Evolutionary conservation across 1,140 invertebrate species (phyloP), one percentile per base, ranked within the genome.

Genomic region (Berghia stephanieae): DNA sequence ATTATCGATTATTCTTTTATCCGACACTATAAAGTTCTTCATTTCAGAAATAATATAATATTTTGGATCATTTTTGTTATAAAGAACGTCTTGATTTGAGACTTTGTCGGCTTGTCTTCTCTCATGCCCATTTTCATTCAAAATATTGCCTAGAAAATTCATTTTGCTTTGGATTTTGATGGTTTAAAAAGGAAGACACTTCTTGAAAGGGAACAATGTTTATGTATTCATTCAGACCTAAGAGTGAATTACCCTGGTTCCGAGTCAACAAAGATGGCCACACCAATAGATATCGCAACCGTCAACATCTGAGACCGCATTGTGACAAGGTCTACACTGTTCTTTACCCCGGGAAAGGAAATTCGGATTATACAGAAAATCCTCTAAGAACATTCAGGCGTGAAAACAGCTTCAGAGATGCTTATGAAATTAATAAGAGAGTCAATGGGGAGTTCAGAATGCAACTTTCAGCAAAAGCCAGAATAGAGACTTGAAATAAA

Each of bases 241-340:
- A 81, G 78, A 70, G 43, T 77, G 70, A 76, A 55, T 80, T 85
- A 76, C 71, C 80, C 67, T 83, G 78, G 79, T 87, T 87, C 79
- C 82, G 86, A 72, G 85, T 87, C 60, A 85, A 84, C 78, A 76
- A 83, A 72, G 84, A 86, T 57, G 86, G 86, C 55, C 83, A 83
- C 83, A 78, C 81, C 69, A 87, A 86, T 83, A 81, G 85, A 52
- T 87, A 84, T 81, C 82, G 81, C 66, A 82, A 84, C 76, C 82
- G 83, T 63, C 79, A 83, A 21, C 80, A 85, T 52, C 57, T 82
- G 63, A 71, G 60, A 76, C 86, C 86, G 38, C 85, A 87, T 82
- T 81, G 80, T 82, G 86, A 87, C 75, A 34, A 73, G 43, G 81
- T 79, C 6, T 87, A 83, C 75, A 68, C 80, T 74, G 79, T 84